phyloP scores from a whole-genome alignment of 2,888 invertebrate genomes.

The Dorcus hopei region DNA sequence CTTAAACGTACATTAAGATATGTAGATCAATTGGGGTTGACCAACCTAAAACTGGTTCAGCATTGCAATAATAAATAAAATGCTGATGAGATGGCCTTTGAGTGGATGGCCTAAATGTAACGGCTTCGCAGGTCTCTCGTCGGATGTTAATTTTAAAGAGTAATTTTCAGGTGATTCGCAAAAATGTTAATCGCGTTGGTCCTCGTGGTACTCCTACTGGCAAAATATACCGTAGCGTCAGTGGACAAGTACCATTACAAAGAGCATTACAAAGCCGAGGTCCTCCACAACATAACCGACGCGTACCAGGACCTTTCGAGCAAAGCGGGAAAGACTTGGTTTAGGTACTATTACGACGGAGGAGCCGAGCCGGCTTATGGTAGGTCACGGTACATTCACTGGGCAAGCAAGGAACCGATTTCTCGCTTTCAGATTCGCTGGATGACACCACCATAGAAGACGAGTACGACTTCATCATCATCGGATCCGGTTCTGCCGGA shows the following conservation, averaged over 20 bases:
- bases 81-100: no score
- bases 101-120: no score
- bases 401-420: background rate
- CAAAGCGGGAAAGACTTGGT: slow-evolving; percentile 8
- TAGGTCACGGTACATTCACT: background rate
- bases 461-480: slow-evolving; percentile 63
- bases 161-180: background rate
- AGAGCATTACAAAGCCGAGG: background rate
- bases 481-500: slow-evolving; percentile 71
- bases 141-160: no score
- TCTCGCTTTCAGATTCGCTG: slow-evolving; percentile 4
- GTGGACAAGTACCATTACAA: background rate
- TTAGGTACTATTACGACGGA: slow-evolving; percentile 12
- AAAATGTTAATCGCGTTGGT: background rate
- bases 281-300: background rate
- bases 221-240: background rate
- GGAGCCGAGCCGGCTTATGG: slow-evolving; percentile 13
- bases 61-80: no score
- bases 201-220: background rate
- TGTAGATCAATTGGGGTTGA: no score
- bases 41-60: no score
- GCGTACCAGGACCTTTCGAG: slow-evolving; percentile 7
- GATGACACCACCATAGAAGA: slow-evolving; percentile 21
- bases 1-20: no score
- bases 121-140: no score